Base-by-base conservation (phyloP, 1,140 invertebrate genomes). In the Triops longicaudatus region DNA sequence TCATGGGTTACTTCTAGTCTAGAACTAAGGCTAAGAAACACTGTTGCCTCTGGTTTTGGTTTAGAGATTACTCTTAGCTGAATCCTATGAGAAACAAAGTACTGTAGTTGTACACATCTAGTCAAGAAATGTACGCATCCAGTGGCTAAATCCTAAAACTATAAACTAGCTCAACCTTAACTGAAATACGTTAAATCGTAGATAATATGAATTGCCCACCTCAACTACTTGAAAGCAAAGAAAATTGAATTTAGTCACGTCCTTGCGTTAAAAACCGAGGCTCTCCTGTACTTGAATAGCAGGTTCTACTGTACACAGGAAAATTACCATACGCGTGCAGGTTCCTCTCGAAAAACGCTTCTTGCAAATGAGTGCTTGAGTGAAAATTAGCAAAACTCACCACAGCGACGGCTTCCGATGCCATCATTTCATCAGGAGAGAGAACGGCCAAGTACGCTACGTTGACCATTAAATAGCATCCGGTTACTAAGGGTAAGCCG, bases 381-480 rank as follows among this genome's bases (percentile, higher is more conserved):
- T 6, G 17, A 31, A n/a, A 74, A 31, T 3, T 3, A n/a, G 6
- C 73, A 76, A 79, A 83, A 71, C 90, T 89, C 84, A 92, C 91
- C 80, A 99, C 95, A 73, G 97, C 97, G 5, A 99, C 97, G 6
- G 98, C 98, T 83, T 97, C 93, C 44, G 95, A 96, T 78, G 91
- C 90, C n/a, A 96, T 89, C 89, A 99, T 95, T 85, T 98, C 96
- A 78, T 90, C 89, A 0, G 93, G 92, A 73, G 95, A 96, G 90
- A 99, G 96, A 26, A 96, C 97, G 4, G 97, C 94, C 84, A 99
- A 87, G 84, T 99, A 98, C 10, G 97, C 96, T 76, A 99, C 88
- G 84, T 99, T 99, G 81, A 98, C 94, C 72, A 99, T 86, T 6
- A 95, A 91, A 85, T 99, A 99, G 83, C 97, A 97, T 12, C 97